phyloP scores from a whole-genome alignment of 2,797 vertebrate genomes.

The Ctenosaura bakeri region DNA sequence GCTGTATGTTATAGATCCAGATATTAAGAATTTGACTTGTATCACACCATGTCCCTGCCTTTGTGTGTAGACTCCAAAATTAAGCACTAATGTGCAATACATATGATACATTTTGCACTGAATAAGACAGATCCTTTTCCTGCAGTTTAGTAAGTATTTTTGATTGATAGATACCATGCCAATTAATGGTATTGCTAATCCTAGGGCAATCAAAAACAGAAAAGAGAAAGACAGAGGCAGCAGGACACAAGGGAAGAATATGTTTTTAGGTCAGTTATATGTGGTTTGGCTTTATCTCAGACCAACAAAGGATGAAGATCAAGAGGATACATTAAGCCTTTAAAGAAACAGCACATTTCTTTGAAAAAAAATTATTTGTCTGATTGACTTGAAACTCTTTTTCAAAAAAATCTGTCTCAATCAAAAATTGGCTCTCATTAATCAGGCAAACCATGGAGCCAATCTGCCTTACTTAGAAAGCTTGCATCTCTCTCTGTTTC shows the following conservation, averaged over 20 bases:
- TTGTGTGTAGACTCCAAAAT: slow-evolving; percentile 2
- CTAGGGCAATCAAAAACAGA: not conserved
- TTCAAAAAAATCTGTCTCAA: not conserved
- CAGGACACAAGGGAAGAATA: not conserved
- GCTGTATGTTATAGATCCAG: not conserved
- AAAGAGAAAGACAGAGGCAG: not conserved
- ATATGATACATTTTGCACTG: not conserved
- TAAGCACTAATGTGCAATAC: not conserved
- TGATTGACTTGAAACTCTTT: slow-evolving; percentile 4
- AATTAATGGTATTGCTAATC: not conserved
- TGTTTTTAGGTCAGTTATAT: not conserved
- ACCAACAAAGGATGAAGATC: not conserved
- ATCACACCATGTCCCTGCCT: not conserved
- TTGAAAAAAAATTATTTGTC: not conserved
- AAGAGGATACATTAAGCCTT: not conserved
- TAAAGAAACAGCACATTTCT: not conserved
- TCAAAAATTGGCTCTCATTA: not conserved
- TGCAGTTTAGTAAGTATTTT: not conserved
- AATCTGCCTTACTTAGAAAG: not conserved
- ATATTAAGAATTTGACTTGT: not conserved
- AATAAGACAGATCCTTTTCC: slow-evolving; percentile 13
- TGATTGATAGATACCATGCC: not conserved
- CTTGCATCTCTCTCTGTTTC: not conserved
- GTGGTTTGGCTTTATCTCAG: not conserved
- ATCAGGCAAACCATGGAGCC: slow-evolving; percentile 6